A percentile compares a stretch with the other conserved stretches of the same genome.
Evolutionary conservation across 2,888 invertebrate species (phyloP).

Genomic region (Epistrophella euchroma): DNA sequence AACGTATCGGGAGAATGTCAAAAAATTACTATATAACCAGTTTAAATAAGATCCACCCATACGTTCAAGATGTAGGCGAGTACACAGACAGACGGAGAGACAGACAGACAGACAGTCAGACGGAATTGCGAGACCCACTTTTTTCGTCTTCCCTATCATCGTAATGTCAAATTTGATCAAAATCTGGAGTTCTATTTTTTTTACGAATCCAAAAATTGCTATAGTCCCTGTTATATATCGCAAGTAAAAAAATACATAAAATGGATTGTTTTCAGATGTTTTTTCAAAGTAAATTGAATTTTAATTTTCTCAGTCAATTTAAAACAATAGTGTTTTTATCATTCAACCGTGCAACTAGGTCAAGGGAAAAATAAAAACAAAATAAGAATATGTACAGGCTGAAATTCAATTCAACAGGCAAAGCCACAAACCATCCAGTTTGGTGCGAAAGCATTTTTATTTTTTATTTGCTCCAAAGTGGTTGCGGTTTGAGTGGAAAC

Average conservation of each 20-base stretch:
- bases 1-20: no score
- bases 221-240: no score
- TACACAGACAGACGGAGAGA: no score
- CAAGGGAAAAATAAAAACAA: background rate
- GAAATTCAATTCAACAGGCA: slow-evolving; percentile 33
- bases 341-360: slow-evolving; percentile 28
- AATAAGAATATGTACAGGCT: background rate
- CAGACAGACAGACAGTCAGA: no score
- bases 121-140: no score
- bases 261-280: slow-evolving; percentile 8
- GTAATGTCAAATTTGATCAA: no score
- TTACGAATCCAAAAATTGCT: no score
- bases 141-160: no score
- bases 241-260: background rate
- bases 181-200: no score
- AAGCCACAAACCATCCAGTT: slow-evolving; percentile 20
- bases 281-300: slow-evolving; percentile 9
- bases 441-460: slow-evolving; percentile 19
- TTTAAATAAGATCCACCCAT: no score
- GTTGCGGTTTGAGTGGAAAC: slow-evolving; percentile 20
- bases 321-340: background rate
- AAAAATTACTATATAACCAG: no score
- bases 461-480: background rate
- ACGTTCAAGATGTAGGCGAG: no score
- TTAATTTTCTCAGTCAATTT: slow-evolving; percentile 8